Percentiles rank a stretch among this genome's conserved stretches.
These are phyloP conservation scores for Lamproptera curius DNA, from an alignment of 2,888 invertebrate genomes.

Conservation along the genomic window DNA sequence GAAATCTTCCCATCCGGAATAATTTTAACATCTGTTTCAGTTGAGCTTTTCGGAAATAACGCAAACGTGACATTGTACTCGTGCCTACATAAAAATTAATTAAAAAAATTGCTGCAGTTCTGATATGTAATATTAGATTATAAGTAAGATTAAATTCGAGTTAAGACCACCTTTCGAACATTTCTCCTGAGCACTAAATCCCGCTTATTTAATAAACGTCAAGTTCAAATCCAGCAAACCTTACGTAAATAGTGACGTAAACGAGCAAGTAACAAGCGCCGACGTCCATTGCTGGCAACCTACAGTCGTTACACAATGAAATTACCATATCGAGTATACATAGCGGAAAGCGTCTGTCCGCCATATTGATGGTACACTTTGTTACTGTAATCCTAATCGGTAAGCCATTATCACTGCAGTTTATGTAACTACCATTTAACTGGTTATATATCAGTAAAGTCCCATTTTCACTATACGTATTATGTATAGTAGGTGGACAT, in stretches of 20 bases:
- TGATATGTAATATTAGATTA: too few relatives aligned
- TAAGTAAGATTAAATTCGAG: too few relatives aligned
- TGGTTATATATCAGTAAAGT: neutral
- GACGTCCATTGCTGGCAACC: constrained; percentile 19
- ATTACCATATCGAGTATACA: constrained; percentile 64
- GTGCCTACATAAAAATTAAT: too few relatives aligned
- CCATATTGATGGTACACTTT: constrained; percentile 54
- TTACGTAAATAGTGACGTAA: constrained; percentile 17
- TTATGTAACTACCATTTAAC: neutral
- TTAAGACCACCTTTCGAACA: too few relatives aligned
- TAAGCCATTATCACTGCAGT: constrained; percentile 8
- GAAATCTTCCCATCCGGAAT: too few relatives aligned
- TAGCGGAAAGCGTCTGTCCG: constrained; percentile 50
- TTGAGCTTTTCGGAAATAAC: too few relatives aligned
- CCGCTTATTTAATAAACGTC: neutral
- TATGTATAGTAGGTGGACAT: neutral
- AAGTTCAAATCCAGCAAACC: neutral
- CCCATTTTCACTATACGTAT: neutral
- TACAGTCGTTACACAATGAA: constrained; percentile 49
- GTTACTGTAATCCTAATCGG: constrained; percentile 23
- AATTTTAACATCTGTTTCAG: too few relatives aligned
- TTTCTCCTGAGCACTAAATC: neutral
- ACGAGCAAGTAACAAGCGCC: constrained; percentile 36
- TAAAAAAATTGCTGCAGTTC: too few relatives aligned
- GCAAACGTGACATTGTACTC: too few relatives aligned